A percentile compares a stretch with the other conserved stretches of the same genome.
phyloP scores from a whole-genome alignment of 1,140 invertebrate species.

The Mercenaria mercenaria region DNA sequence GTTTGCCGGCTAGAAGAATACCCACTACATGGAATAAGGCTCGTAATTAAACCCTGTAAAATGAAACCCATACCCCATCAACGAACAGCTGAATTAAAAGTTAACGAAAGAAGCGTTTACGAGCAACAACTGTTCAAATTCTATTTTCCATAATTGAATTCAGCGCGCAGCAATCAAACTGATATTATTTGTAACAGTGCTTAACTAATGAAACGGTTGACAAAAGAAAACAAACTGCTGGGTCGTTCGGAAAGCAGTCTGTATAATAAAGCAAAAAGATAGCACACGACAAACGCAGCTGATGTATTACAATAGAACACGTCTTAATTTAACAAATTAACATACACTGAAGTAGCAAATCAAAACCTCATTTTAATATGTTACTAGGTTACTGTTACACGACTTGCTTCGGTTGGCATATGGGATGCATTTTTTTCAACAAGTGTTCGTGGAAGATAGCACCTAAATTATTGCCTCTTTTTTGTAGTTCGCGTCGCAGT shows the following conservation, averaged over 20 bases:
- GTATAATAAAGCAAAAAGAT: neutral
- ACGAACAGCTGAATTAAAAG: too few species aligned
- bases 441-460: neutral
- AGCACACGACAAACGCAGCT: neutral
- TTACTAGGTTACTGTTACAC: constrained; percentile 29
- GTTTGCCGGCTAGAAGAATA: too few species aligned
- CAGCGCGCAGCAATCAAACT: neutral
- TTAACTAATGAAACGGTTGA: neutral
- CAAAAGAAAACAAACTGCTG: neutral
- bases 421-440: neutral
- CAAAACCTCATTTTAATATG: neutral
- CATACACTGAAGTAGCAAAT: neutral
- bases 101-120: too few species aligned
- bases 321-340: neutral
- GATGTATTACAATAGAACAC: neutral
- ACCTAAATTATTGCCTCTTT: too few species aligned
- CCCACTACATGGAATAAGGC: too few species aligned
- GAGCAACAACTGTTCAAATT: neutral
- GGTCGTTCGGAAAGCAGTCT: neutral
- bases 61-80: too few species aligned
- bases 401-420: neutral
- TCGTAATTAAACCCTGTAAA: too few species aligned
- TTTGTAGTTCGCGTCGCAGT: too few species aligned
- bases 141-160: neutral
- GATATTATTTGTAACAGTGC: neutral